Evolutionary conservation across 2,797 vertebrate genomes (phyloP), one percentile per base, ranked within the genome.

Genomic region (Takifugu ocellatus): DNA sequence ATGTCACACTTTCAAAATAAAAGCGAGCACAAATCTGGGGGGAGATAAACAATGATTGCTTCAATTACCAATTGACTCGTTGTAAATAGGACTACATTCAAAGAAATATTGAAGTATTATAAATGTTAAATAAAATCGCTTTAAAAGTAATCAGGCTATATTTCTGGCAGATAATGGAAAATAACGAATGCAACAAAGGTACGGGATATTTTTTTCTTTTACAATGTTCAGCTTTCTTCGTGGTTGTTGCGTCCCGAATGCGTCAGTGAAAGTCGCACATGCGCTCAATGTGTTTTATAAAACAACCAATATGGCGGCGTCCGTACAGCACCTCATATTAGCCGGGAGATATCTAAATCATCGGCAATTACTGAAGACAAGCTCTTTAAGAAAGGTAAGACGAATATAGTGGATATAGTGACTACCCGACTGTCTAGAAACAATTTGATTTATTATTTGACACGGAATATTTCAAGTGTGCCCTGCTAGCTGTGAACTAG

Each of bases 251-350:
- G 15, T 54, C 5, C 0, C 0, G 0, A 4, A 24, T 57, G 2
- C 61, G 61, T 72, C 33, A 51, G 0, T 1, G 5, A 21, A 12
- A 5, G 4, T 25, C 0, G 29, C 69, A 7, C 65, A 0, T 51
- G 59, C 69, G 57, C 57, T 3, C 11, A 39, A 39, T 14, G 12
- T 12, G 36, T 3, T 55, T 4, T 2, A 26, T 57, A 31, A 27
- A 10, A 49, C 51, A 86, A 85, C 78, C 84, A 91, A 59, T 24
- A 93, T 93, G 92, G 91, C 90, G 68, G 71, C 79, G 74, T 82
- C 82, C 68, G 2, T 88, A 26, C 85, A 80, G 33, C 81, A 72
- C 3, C 48, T 91, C 16, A 26, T 78, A 1, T 70, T 68, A 39
- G 82, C 70, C 0, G 88, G 88, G 52, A 81, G 70, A 68, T 55